These are phyloP conservation scores for Pheosia gnoma DNA, from an alignment of 2,888 invertebrate genomes.

Conservation along the genomic window DNA sequence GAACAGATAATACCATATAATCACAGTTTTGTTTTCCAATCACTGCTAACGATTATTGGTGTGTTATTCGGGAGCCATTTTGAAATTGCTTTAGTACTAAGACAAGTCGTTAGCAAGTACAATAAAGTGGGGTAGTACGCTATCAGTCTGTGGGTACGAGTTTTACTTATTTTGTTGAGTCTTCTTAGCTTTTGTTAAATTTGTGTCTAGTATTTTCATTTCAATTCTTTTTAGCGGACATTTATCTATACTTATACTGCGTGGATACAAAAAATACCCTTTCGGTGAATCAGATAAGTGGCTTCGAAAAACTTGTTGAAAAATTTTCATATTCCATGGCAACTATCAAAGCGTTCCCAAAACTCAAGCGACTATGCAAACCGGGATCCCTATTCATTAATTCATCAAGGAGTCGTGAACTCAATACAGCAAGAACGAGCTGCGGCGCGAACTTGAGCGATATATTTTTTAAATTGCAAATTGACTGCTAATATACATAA, in stretches of 20 bases:
- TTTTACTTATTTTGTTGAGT: no score
- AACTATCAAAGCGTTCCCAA: constrained; percentile 25
- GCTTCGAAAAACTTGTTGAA: neutral
- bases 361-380: constrained; percentile 35
- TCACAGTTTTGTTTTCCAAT: constrained; percentile 88
- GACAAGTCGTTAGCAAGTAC: constrained; percentile 80
- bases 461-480: constrained; percentile 72
- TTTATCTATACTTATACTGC: no score
- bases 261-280: neutral
- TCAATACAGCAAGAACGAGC: constrained; percentile 47
- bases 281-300: constrained; percentile 1
- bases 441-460: constrained; percentile 52
- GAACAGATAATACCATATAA: constrained; percentile 81
- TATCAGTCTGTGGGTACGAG: no score
- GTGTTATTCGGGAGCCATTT: constrained; percentile 84
- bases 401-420: constrained; percentile 38
- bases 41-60: constrained; percentile 87
- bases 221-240: no score
- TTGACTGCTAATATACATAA: constrained; percentile 77
- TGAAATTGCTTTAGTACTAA: constrained; percentile 80
- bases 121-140: constrained; percentile 44
- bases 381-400: constrained; percentile 28
- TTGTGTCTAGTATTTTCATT: no score
- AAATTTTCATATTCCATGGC: constrained; percentile 7
- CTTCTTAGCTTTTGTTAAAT: no score